Base-by-base conservation (phyloP, 2,797 vertebrate genomes). In the Neosalanx taihuensis region DNA sequence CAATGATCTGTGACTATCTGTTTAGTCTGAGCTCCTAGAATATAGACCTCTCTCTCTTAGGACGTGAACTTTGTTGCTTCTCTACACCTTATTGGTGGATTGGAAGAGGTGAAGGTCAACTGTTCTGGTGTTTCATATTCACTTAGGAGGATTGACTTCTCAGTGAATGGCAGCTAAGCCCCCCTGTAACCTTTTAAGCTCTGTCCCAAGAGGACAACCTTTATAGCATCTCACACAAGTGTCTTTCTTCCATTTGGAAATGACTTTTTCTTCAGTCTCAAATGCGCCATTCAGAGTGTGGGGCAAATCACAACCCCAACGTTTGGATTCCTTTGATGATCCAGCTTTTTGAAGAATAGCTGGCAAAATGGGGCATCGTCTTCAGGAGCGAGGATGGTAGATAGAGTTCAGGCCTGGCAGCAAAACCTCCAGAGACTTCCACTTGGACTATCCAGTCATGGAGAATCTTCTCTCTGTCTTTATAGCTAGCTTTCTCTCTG, bases 151-250 rank as follows among this genome's bases (percentile, higher is more conserved):
- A 26, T 49, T 65, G 26, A 53, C 26, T 31, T 53, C 30, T 53
- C 17, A 53, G 18, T 56, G 51, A 26, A 20, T 46, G 17, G 51
- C 15, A 56, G 17, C 66, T 9, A 30, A 33, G 66, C 29, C 6
- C 26, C 31, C 66, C n/a, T 31, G 66, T 56, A n/a, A 67, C 29
- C 66, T 67, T 66, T 53, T 67, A 33, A 57, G 30, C 29, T 30
- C 17, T 3, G 17, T 67, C 66, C 49, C 17, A 33, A n/a, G 49
- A 56, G 29, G 49, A 51, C 46, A 49, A 7, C 26, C 29, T 67
- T 64, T 64, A n/a, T 30, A 29, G 3, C n/a, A 26, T 51, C 49
- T 67, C 46, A 31, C 29, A 33, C 23, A 15, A 51, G 41, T 15
- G 15, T 51, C 64, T 23, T 23, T 18, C 23, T 23, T 51, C 26